These are phyloP conservation scores for Cataglyphis altisquamis DNA, from an alignment of 2,888 invertebrate genomes.

Conservation along the genomic window DNA sequence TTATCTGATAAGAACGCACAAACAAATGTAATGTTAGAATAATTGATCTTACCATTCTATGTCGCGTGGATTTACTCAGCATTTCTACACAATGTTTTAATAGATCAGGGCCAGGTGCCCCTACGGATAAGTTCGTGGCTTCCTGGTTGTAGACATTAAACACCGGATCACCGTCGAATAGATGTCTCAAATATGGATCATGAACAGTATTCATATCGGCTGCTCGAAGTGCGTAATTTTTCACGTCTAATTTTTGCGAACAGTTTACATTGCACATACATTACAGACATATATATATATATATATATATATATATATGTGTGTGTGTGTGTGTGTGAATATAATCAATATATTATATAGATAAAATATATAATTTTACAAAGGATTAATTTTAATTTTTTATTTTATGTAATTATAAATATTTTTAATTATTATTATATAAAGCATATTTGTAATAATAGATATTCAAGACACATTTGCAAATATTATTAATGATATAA, in stretches of 20 bases:
- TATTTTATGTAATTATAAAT: not conserved
- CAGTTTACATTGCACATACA: not conserved
- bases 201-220: conserved; percentile 65
- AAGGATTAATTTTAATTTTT: not conserved
- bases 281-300: not conserved
- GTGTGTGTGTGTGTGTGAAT: no score
- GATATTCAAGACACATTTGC: not conserved
- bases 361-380: not conserved
- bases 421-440: not conserved
- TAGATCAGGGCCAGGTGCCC: conserved; percentile 88
- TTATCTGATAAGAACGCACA: not conserved
- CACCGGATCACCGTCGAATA: conserved; percentile 86
- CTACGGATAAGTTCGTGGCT: conserved; percentile 87
- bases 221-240: not conserved
- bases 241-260: not conserved
- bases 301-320: no score
- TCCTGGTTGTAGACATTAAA: conserved; percentile 86
- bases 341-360: not conserved
- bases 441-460: not conserved
- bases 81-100: conserved; percentile 86
- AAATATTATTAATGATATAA: not conserved
- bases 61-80: conserved; percentile 86
- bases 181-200: conserved; percentile 85
- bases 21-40: not conserved
- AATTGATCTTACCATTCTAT: conserved; percentile 85